phyloP scores from a whole-genome alignment of 2,888 invertebrate species.

The Agrochola macilenta region DNA sequence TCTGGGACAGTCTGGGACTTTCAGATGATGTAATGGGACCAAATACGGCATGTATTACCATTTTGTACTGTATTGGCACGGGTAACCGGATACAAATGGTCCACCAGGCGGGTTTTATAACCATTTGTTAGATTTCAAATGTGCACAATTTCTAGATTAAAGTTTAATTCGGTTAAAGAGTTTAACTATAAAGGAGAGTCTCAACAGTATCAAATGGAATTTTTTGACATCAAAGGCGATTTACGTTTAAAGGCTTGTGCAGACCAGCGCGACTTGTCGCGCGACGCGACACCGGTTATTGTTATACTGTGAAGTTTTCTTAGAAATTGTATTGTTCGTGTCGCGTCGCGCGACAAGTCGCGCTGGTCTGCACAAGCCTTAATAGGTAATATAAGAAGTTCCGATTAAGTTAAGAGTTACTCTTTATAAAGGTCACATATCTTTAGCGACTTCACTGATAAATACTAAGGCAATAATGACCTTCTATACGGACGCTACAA shows the following conservation, averaged over 20 bases:
- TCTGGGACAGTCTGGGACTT: background rate
- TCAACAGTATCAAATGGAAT: background rate
- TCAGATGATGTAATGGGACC: conserved; percentile 15
- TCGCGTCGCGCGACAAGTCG: too few relatives aligned
- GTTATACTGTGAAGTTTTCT: too few relatives aligned
- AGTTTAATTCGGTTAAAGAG: background rate
- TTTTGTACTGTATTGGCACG: background rate
- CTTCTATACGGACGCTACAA: background rate
- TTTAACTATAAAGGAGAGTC: background rate
- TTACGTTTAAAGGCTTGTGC: background rate
- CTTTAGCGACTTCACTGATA: background rate
- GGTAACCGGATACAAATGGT: background rate
- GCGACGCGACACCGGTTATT: too few relatives aligned
- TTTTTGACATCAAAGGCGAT: background rate
- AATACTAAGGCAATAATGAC: background rate
- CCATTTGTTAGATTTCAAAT: background rate
- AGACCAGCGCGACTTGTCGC: too few relatives aligned
- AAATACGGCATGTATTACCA: conserved; percentile 12
- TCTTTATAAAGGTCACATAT: background rate
- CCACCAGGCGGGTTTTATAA: background rate
- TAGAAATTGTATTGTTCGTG: too few relatives aligned
- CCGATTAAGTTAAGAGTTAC: background rate
- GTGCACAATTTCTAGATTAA: background rate
- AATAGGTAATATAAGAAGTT: background rate
- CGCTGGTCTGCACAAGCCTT: too few relatives aligned